Base-by-base conservation (phyloP, 2,888 invertebrate species). In the Cremastobaeus sp. region DNA sequence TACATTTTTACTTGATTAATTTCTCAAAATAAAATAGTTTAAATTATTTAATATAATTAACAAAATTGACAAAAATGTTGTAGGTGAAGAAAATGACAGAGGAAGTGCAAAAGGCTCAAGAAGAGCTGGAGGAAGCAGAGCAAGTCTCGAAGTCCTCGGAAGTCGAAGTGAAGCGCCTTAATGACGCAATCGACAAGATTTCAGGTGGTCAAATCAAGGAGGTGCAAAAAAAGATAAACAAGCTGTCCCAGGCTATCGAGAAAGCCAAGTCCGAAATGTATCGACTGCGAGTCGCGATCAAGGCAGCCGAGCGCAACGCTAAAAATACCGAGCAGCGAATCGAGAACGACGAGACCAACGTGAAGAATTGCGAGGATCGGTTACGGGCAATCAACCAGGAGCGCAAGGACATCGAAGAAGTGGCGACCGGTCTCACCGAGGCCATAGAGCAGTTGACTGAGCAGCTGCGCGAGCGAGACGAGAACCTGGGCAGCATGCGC, bases 291-390 rank as follows among this genome's bases (percentile, higher is more conserved):
- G 94, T 94, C 9, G 93, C 91, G 9, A 91, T 93, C 11, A 92
- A 92, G 76, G 92, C 93, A 0, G 88, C 93, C 0, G 89, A 90
- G 78, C 88, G 90, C 78, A 96, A 96, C 85, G 89, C 92, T 0
- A 92, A 92, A 74, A 96, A 96, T 82, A 90, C 92, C 0, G 91
- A 92, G 79, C 93, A 93, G 54, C 93, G 93, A 84, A 93, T 96
- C 21, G 89, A 89, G n/a, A 92, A 91, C 70, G 90, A 96, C 84
- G 92, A 93, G 54, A 89, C 90, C 3, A 96, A 96, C 78, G 90
- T 95, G 0, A 89, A 89, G 32, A 92, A 92, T 5, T 91, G 92
- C 0, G 93, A 94, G 81, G 90, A 91, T 17, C 92, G 91, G 54
- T 85, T 96, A 30, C 90, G 90, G 28, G 87, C 85, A 0, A 89